Percentiles rank a stretch among this genome's conserved stretches.
phyloP scores from a whole-genome alignment of 2,888 invertebrate species.

The Nysson spinosus region DNA sequence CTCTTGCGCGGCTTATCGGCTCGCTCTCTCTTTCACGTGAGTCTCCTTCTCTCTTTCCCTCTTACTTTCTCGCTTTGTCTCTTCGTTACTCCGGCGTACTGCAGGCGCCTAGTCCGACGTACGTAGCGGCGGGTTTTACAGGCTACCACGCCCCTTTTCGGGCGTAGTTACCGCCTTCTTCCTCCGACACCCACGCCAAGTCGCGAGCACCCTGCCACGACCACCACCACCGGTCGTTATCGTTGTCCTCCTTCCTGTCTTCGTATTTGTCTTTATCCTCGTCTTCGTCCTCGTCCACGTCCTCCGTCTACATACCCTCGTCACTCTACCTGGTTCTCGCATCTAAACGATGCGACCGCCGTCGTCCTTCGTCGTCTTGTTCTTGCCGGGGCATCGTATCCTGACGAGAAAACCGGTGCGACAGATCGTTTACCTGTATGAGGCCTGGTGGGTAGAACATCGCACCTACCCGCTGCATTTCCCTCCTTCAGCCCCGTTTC shows the following conservation, averaged over 20 bases:
- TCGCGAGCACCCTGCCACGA: constrained; percentile 38
- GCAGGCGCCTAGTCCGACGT: constrained; percentile 27
- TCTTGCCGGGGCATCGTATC: constrained; percentile 15
- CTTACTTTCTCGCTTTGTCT: constrained; percentile 20
- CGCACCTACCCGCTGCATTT: not conserved
- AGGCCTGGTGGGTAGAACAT: constrained; percentile 18
- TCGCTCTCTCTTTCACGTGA: too few species aligned
- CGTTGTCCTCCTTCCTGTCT: constrained; percentile 30
- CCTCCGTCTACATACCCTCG: too few species aligned
- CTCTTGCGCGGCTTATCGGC: too few species aligned
- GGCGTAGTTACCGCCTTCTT: constrained; percentile 65
- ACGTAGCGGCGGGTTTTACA: constrained; percentile 48
- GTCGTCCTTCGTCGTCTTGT: constrained; percentile 43
- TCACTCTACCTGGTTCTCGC: too few species aligned
- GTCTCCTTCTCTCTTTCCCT: constrained; percentile 15
- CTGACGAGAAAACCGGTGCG: constrained; percentile 3
- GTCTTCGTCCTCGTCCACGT: constrained; percentile 34
- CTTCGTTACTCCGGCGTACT: constrained; percentile 12
- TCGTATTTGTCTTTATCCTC: constrained; percentile 31
- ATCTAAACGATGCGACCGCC: constrained; percentile 16
- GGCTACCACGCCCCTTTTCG: constrained; percentile 69
- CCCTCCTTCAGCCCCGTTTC: not conserved
- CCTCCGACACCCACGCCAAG: constrained; percentile 70
- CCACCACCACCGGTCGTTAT: constrained; percentile 40
- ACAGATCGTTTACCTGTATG: constrained; percentile 36